Evolutionary conservation across 2,888 invertebrate genomes (phyloP), one percentile per base, ranked within the genome.

Genomic region (Heliconius ismenius): DNA sequence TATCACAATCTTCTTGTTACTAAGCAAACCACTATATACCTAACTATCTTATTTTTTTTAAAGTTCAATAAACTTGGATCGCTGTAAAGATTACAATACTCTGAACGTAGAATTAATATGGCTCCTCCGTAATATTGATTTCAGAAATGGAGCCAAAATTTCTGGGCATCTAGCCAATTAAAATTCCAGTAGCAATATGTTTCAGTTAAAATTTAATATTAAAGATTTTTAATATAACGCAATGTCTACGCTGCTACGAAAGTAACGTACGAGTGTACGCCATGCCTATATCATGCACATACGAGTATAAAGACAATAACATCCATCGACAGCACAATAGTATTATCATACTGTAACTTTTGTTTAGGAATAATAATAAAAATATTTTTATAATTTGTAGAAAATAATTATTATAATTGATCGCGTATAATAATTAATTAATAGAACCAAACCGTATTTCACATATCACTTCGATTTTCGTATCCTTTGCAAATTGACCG

Each of bases 121-220:
- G 63, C 62, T 63, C 28, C 54, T 18, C 21, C 9, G 15, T 43
- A n/a, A 39, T 76, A 76, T 76, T 76, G 76, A 64, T 76, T 76
- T 58, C 54, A 26, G 63, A 62, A 63, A 64, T 24, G 36, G 70
- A 76, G 76, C 70, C 70, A 76, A 72, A 64, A 64, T 36, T 65
- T 28, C 70, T 58, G 26, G 76, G 76, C 70, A 28, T 54, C 26
- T 21, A 26, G 70, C 76, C 70, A 72, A 36, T 70, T 69, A 62
- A 28, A 69, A 70, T 70, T 75, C 26, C 43, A 62, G 62, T 39
- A 62, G 62, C 72, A 70, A 75, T 69, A 43, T 64, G 26, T 69
- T 60, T 69, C n/a, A 60, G 11, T 58, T 49, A n/a, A 39, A 39
- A 32, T 24, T 69, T 49, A 69, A 49, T 62, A 49, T 28, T 58